Evolutionary conservation across 1,140 invertebrate species (phyloP), one percentile per base, ranked within the genome.

Genomic region (Drosophila hydei): DNA sequence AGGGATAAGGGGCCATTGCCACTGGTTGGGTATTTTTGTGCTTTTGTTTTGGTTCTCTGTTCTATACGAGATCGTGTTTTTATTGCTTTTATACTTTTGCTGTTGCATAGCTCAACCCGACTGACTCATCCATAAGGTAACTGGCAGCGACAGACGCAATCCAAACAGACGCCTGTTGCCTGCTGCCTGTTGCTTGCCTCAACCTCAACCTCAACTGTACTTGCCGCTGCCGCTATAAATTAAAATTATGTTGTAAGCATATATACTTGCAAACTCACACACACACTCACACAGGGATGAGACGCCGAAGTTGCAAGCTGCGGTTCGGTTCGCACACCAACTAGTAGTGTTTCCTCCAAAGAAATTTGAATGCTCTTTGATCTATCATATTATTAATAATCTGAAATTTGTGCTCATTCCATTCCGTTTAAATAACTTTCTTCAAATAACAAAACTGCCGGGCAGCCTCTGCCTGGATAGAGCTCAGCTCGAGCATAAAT

Each of bases 171-270:
- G 79, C 70, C 74, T 76, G 77, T 68, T 52, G 59, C 47, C 19
- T 21, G 33, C n/a, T 42, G 59, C 59, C 19, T 25, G 19, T 38
- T 50, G 50, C 50, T 51, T 71, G 62, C 50, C 52, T 60, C 50
- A 38, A 16, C 14, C 48, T 43, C 65, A 72, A 74, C 67, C 67
- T 77, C 80, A 85, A 85, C 80, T 85, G 80, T 85, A 85, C 80
- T 85, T 80, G 74, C 58, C 62, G 47, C 60, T 56, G 77, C 75
- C 50, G 79, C 80, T 79, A 84, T 84, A 84, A 80, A 80, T 84
- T 84, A 87, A 87, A 87, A 87, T 87, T 79, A 84, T 84, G 80
- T 80, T 84, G 80, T 84, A 79, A 85, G 79, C 79, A 78, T 58
- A 75, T 36, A 59, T 62, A 47, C 70, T 40, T 47, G 56, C 45